These are phyloP conservation scores for Entomobrya proxima DNA, from an alignment of 2,888 invertebrate species.

Conservation along the genomic window DNA sequence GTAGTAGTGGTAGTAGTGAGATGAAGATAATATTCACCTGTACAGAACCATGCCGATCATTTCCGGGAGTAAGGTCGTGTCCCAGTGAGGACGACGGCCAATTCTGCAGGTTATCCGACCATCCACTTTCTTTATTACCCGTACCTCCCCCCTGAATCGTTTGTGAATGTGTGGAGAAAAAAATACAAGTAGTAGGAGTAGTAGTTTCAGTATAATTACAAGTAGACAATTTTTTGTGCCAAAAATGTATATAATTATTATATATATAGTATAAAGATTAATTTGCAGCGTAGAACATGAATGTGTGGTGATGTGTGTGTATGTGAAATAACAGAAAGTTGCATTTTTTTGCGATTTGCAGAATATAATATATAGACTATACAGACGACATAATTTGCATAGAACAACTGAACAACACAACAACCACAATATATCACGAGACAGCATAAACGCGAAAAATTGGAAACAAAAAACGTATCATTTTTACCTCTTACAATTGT, in stretches of 20 bases:
- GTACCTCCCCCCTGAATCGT: slow-evolving; percentile 79
- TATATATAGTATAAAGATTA: no score
- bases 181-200: slow-evolving; percentile 26
- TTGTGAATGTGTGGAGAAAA: slow-evolving; percentile 35
- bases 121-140: slow-evolving; percentile 83
- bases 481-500: neutral
- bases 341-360: neutral
- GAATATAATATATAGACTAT: no score
- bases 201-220: slow-evolving; percentile 31
- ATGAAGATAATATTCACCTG: slow-evolving; percentile 82
- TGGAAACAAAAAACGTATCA: neutral
- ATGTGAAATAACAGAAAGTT: neutral
- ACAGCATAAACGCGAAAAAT: neutral
- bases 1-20: no score
- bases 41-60: slow-evolving; percentile 94
- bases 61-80: slow-evolving; percentile 91
- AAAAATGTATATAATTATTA: no score
- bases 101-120: slow-evolving; percentile 81
- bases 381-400: neutral
- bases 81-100: slow-evolving; percentile 80
- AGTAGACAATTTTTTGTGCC: slow-evolving; percentile 1
- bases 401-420: neutral
- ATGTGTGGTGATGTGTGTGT: slow-evolving; percentile 7
- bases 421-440: slow-evolving; percentile 20
- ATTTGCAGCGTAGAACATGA: neutral